Conservation (phyloP, 2,797 vertebrate species). For the Tympanoctomys barrerae region DNA sequence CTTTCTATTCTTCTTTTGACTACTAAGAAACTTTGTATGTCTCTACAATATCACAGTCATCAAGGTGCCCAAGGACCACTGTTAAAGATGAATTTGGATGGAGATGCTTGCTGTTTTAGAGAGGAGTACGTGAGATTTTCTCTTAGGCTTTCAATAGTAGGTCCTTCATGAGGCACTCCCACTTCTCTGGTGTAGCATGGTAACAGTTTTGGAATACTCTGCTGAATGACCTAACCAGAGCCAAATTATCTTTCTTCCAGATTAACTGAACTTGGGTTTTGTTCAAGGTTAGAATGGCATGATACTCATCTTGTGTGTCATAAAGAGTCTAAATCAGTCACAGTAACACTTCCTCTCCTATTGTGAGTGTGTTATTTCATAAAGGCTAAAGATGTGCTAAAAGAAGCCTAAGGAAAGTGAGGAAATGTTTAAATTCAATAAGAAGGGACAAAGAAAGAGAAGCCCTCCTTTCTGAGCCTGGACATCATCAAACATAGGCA, state of each 20-base stretch:
- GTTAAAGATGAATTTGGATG: not conserved
- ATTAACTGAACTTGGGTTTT: not conserved
- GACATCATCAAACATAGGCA: not conserved
- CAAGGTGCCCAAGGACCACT: not conserved
- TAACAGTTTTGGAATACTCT: not conserved
- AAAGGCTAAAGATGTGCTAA: not conserved
- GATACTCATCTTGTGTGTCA: not conserved
- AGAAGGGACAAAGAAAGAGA: not conserved
- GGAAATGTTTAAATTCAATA: not conserved
- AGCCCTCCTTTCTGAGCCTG: not conserved
- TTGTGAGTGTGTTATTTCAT: not conserved
- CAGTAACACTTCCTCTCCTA: not conserved
- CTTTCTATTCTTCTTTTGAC: slow-evolving; percentile 29
- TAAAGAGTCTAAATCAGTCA: not conserved
- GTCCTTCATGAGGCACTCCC: not conserved
- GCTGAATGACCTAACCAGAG: not conserved
- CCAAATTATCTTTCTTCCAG: not conserved
- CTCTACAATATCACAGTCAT: not conserved
- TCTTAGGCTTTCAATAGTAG: not conserved
- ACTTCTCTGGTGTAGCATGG: not conserved
- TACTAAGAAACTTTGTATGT: not conserved
- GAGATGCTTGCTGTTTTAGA: not conserved
- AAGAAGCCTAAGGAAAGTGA: not conserved
- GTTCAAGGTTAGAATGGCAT: not conserved
- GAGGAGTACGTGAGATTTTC: not conserved